These are phyloP conservation scores for Cephus cinctus DNA, from an alignment of 1,140 invertebrate species.

Conservation along the genomic window DNA sequence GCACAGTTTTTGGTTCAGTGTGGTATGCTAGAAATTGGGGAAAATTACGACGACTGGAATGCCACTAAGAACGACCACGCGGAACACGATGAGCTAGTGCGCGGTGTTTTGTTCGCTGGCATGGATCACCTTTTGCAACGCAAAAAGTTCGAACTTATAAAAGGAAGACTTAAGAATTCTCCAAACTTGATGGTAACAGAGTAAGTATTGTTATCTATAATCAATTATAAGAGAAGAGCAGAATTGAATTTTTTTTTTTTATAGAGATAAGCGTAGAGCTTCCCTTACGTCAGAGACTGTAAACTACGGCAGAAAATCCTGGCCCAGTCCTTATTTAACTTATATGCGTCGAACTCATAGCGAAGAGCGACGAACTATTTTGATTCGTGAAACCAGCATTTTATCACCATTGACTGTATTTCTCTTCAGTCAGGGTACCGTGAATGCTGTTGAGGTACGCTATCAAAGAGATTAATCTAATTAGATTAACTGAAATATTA, in stretches of 20 bases:
- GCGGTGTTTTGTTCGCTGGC: conserved; percentile 55
- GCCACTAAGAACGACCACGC: conserved; percentile 45
- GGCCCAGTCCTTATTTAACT: conserved; percentile 43
- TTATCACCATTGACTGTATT: conserved; percentile 57
- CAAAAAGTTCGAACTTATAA: conserved; percentile 46
- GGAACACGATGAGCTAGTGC: conserved; percentile 53
- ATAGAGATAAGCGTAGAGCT: conserved; percentile 51
- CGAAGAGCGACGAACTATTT: conserved; percentile 44
- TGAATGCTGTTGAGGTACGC: conserved; percentile 32
- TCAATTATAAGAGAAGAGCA: not conserved
- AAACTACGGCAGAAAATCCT: conserved; percentile 53
- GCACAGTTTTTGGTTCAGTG: conserved; percentile 46
- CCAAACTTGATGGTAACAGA: conserved; percentile 46
- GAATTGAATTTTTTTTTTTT: conserved; percentile 19
- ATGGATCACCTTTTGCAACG: conserved; percentile 54
- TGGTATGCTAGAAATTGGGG: conserved; percentile 36
- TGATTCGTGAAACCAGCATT: conserved; percentile 56
- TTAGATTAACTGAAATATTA: conserved; percentile 13
- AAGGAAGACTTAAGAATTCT: conserved; percentile 51
- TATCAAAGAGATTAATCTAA: not conserved
- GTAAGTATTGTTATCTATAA: conserved; percentile 36
- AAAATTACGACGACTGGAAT: conserved; percentile 27
- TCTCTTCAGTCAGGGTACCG: conserved; percentile 48
- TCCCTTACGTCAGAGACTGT: conserved; percentile 58
- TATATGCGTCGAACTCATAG: conserved; percentile 54